A percentile compares a stretch with the other conserved stretches of the same genome.
Conservation (phyloP, 2,113 vertebrate species). For the Coreoperca whiteheadi region DNA sequence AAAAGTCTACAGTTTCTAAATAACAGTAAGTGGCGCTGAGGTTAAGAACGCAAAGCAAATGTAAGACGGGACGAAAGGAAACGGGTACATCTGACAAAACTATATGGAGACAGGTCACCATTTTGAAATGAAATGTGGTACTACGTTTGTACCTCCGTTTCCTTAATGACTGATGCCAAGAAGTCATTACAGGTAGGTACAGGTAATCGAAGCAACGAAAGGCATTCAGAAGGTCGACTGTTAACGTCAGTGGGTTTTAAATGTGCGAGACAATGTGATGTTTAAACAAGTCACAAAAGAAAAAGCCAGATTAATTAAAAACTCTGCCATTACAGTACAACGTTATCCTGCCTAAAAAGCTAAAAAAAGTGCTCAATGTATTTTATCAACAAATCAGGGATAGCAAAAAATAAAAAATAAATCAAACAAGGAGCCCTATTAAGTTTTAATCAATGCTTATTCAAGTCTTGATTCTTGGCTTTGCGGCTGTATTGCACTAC, state of each 20-base stretch:
- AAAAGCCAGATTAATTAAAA: constrained; percentile 16
- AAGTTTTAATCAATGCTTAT: constrained; percentile 20
- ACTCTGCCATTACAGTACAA: constrained; percentile 7
- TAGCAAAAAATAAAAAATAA: constrained; percentile 28
- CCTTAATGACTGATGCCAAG: neutral
- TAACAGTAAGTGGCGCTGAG: constrained; percentile 3
- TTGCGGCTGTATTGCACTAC: constrained; percentile 64
- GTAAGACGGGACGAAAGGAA: constrained; percentile 1
- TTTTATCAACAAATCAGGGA: constrained; percentile 25
- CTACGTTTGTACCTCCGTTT: neutral
- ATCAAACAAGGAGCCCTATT: constrained; percentile 40
- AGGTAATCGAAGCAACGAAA: neutral
- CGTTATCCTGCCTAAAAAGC: neutral
- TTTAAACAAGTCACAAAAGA: constrained; percentile 30
- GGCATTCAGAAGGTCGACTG: neutral
- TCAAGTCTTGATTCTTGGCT: constrained; percentile 66
- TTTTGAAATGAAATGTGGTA: neutral
- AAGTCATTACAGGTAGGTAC: neutral
- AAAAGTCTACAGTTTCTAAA: constrained; percentile 12
- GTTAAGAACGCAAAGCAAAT: neutral
- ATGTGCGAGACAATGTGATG: constrained; percentile 8
- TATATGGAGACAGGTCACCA: neutral
- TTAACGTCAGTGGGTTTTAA: neutral
- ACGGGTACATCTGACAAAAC: neutral
- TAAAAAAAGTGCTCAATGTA: constrained; percentile 59